These are phyloP conservation scores for Chloroceryle inda DNA, from an alignment of 2,797 vertebrate genomes.

Conservation along the genomic window DNA sequence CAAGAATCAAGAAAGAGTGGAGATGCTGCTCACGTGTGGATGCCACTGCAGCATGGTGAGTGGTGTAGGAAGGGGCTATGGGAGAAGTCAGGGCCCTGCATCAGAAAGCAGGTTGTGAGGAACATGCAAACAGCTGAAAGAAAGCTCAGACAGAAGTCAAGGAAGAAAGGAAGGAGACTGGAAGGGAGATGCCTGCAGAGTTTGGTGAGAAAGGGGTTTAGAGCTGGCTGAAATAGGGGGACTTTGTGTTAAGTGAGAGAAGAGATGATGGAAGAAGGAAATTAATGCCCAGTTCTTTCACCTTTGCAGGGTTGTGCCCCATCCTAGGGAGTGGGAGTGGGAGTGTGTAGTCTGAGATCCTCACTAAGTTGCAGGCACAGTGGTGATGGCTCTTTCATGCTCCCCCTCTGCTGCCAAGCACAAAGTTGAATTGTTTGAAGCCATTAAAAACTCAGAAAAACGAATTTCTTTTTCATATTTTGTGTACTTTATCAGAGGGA, in stretches of 20 bases:
- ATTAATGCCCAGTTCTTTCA: background rate
- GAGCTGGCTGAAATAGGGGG: background rate
- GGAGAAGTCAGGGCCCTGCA: background rate
- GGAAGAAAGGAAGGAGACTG: background rate
- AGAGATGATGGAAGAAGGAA: background rate
- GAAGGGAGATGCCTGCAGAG: background rate
- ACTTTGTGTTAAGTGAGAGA: background rate
- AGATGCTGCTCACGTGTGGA: fast-evolving
- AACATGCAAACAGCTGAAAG: background rate
- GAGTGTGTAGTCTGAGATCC: fast-evolving
- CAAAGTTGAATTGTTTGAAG: background rate
- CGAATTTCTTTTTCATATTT: background rate
- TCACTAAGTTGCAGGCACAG: fast-evolving
- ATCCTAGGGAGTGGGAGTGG: background rate
- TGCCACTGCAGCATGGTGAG: background rate
- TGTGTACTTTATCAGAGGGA: background rate
- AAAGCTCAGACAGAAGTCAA: background rate
- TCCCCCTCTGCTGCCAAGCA: background rate
- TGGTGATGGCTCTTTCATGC: background rate
- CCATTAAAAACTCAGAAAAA: background rate
- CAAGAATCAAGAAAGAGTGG: background rate
- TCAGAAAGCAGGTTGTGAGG: background rate
- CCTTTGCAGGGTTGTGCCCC: background rate
- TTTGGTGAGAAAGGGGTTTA: background rate
- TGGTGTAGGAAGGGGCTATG: background rate